Base-by-base conservation (phyloP, 2,113 vertebrate genomes). In the Amblyopsis rosae region DNA sequence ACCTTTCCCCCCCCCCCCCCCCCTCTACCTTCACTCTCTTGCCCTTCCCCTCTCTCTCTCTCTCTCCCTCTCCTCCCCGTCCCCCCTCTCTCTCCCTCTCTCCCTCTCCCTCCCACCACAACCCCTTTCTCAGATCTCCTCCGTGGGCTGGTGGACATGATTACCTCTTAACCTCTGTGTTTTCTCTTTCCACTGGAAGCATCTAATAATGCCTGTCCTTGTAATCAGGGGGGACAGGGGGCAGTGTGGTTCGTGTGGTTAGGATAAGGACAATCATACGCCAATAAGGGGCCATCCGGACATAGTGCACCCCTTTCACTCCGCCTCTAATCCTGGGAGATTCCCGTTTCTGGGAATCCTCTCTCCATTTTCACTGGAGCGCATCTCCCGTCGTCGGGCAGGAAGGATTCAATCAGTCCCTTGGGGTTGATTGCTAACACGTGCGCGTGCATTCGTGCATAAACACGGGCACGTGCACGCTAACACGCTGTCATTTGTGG, bases 351-450 rank as follows among this genome's bases (percentile, higher is more conserved):
- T 12, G 73, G 81, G 81, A 77, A 87, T 85, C 81, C 77, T 65
- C 68, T 49, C 53, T 67, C 80, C 83, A 60, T 16, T 84, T 89
- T 81, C 90, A 87, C 75, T 91, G 87, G 82, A 91, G 90, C 90
- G 76, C 82, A 32, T 91, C 88, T 90, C 83, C 87, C 77, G 88
- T 82, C 79, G 35, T 41, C 7, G 79, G 81, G 73, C 88, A 91
- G 90, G 90, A 92, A 92, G 89, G 88, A 92, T 90, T 92, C 91
- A 77, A 80, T 87, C 84, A 77, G 81, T 87, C 89, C 88, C 87
- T 75, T 60, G 84, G 86, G 89, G 89, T 91, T 93, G 90, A 93
- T 93, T 93, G 86, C 82, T 79, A 79, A 68, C 75, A 82, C 69
- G 35, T 41, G 35, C 15, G n/a, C 9, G 41, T 15, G 32, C 50